Evolutionary conservation across 2,888 invertebrate genomes (phyloP).

Genomic region (Apamea sordens): DNA sequence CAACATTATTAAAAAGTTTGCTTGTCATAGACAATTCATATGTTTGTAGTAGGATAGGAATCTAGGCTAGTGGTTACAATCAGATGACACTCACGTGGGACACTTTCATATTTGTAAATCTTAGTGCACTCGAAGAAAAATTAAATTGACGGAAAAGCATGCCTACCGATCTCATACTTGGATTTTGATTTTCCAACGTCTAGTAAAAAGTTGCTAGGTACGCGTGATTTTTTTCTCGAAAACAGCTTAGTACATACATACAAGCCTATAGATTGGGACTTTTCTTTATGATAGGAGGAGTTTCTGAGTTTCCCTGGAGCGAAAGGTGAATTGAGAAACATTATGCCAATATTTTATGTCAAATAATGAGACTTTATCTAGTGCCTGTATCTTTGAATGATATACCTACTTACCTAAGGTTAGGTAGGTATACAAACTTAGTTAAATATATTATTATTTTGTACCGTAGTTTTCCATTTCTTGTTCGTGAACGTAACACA

Average conservation of each 20-base stretch:
- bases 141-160: not conserved
- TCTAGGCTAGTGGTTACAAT: too few species aligned
- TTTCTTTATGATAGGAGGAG: too few species aligned
- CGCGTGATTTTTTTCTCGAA: too few species aligned
- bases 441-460: not conserved
- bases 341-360: not conserved
- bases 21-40: slow-evolving; percentile 16
- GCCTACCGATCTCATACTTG: too few species aligned
- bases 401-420: not conserved
- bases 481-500: not conserved
- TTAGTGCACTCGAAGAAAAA: not conserved
- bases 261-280: too few species aligned
- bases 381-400: not conserved
- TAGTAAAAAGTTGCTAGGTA: too few species aligned
- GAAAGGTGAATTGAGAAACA: too few species aligned
- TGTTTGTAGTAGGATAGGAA: not conserved
- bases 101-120: not conserved
- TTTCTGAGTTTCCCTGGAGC: too few species aligned
- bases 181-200: not conserved
- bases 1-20: slow-evolving; percentile 32
- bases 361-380: not conserved
- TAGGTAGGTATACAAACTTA: not conserved
- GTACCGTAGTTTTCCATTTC: not conserved
- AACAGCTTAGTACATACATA: too few species aligned
- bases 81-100: not conserved